Evolutionary conservation across 2,797 vertebrate genomes (phyloP), one percentile per base, ranked within the genome.

Genomic region (Bothrops alternatus): DNA sequence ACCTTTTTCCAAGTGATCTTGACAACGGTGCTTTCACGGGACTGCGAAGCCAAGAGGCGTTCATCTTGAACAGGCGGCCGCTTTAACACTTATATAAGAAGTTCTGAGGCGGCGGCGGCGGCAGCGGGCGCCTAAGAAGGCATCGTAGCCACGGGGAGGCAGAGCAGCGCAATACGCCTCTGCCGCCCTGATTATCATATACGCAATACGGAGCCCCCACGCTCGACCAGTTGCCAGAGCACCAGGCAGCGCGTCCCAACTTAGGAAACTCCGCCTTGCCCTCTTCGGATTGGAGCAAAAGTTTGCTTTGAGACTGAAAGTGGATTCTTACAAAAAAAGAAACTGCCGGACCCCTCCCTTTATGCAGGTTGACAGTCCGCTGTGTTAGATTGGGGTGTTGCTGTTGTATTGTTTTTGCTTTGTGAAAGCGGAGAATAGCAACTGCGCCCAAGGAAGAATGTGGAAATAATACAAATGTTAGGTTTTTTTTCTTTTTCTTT

Each of bases 281-380:
- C 57, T 55, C 89, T 28, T 89, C 94, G 78, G 95, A 97, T 97
- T 97, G 97, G 97, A 94, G 90, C 90, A 91, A 97, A 97, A 97
- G 97, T 97, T 96, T 90, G 93, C 37, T 6, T n/a, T 42, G 3
- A 57, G 65, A 4, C 65, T 53, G 73, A 23, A 12, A 85, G 50
- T 0, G 87, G 53, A 91, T 26, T 93, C 37, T 60, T 53, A 5
- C 26, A 57, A 89, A 53, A 47, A 6, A 20, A 23, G 53, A 14
- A 69, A 82, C 73, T 78, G 87, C 42, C 32, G 1, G 13, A 0
- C 20, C n/a, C 32, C 69, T 42, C 42, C 85, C 14, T 56, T 88
- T 65, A 4, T 26, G 32, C 87, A 25, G 65, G 56, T 6, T 50
- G 55, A 25, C 16, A 73, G 61, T 82, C 42, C 3, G 14, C 56